Base-by-base conservation (phyloP, 2,888 invertebrate species). In the Pheosia tremula region DNA sequence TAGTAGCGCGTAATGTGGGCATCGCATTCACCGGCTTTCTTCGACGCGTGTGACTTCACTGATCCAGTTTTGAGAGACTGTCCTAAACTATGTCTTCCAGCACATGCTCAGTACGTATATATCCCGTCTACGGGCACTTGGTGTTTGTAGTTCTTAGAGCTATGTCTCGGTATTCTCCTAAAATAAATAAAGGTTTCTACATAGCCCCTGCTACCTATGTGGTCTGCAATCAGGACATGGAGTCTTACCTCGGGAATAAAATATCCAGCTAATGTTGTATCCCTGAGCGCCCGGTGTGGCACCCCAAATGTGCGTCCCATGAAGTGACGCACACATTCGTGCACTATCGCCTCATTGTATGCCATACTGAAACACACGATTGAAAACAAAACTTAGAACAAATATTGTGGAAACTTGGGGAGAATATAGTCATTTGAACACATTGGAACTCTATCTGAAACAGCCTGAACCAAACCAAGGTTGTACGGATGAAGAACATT, bases 291-390 rank as follows among this genome's bases (percentile, higher is more conserved):
- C 57, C 97, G 94, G 83, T 97, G 97, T 0, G 97, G 97, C 4
- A 98, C 95, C 9, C 96, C 96, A 80, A 97, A 96, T 0, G 96
- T 96, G 68, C 97, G 92, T 0, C 96, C 96, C 95, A 96, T 96
- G 81, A 98, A 97, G 91, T 97, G 96, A 54, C 98, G 94, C 0
- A 98, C 85, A 0, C 96, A 95, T 85, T 98, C 98, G 75, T 96
- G 90, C 0, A 97, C 96, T 8, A 97, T 94, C 0, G 97, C 97
- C 80, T 97, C 97, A 64, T 96, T 95, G 80, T 97, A 98, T 0
- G 97, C 97, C 95, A 98, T 95, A 58, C 97, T 97, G 83, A 37
- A 94, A 72, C 37, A 37, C 11, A 47, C 47, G 45, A 45, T 10
- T 9, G n/a, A 13, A 10, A 39, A 37, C 41, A 47, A 47, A 6